Evolutionary conservation across 2,797 vertebrate genomes (phyloP).

Genomic region (Loris lydekkerianus): DNA sequence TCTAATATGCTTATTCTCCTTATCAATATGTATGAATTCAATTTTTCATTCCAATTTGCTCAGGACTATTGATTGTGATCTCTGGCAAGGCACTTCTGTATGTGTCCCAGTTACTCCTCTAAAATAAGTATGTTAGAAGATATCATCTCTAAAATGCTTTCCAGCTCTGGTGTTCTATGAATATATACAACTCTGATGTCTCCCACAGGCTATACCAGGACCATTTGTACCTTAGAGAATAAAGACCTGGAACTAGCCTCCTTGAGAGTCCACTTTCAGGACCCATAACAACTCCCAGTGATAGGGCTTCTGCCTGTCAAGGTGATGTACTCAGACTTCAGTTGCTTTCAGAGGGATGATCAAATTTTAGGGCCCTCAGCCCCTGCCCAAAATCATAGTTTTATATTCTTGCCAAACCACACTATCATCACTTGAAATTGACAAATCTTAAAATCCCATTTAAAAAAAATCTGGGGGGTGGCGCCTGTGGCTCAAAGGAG

Average conservation of each 20-base stretch:
- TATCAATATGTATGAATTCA: not conserved
- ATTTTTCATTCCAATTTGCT: constrained; percentile 14
- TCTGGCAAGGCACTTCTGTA: not conserved
- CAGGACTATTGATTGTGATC: not conserved
- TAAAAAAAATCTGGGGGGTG: too few relatives aligned
- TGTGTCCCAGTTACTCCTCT: not conserved
- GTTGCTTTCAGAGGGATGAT: not conserved
- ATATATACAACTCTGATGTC: not conserved
- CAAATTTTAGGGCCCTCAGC: not conserved
- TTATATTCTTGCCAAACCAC: not conserved
- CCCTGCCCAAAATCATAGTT: not conserved
- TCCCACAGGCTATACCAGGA: not conserved
- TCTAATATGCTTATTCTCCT: not conserved
- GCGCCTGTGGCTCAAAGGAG: too few relatives aligned
- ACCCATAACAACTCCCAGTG: not conserved
- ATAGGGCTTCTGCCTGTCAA: not conserved
- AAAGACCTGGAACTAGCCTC: not conserved
- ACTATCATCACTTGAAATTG: not conserved
- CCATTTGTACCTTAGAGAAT: not conserved
- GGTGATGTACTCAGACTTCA: not conserved
- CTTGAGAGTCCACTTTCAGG: not conserved
- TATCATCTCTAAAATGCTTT: not conserved
- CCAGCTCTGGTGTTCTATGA: not conserved
- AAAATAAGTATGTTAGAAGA: constrained; percentile 6
- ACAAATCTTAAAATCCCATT: not conserved